Evolutionary conservation across 2,888 invertebrate genomes (phyloP).

Genomic region (Cyaniris semiargus): DNA sequence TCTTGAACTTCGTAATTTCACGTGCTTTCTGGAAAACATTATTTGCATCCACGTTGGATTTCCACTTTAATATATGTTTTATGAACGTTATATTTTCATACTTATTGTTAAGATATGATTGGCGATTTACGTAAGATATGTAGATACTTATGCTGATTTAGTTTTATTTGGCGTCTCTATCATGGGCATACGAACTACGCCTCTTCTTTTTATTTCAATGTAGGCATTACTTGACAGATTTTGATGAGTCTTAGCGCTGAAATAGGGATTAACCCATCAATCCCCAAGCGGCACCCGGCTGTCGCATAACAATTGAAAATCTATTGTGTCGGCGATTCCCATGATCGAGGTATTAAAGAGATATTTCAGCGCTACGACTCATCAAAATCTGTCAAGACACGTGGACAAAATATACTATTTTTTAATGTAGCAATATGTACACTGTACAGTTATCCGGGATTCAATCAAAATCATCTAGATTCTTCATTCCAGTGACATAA

Average conservation of each 20-base stretch:
- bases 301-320: no score
- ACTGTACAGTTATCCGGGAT: no score
- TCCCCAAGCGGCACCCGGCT: no score
- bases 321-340: no score
- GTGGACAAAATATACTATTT: no score
- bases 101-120: background rate
- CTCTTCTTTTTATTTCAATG: background rate
- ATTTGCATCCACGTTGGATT: conserved; percentile 29
- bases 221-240: background rate
- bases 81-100: background rate
- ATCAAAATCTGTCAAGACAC: no score
- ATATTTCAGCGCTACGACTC: no score
- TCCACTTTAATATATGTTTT: conserved; percentile 28
- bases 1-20: conserved; percentile 42
- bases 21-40: conserved; percentile 28
- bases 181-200: no score
- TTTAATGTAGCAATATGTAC: no score
- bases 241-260: background rate
- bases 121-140: background rate
- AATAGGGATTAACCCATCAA: background rate
- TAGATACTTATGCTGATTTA: background rate
- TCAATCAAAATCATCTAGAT: no score
- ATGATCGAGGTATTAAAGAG: no score
- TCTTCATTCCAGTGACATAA: background rate
- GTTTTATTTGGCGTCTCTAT: background rate